Evolutionary conservation across 2,797 vertebrate genomes (phyloP).

Genomic region (Crocidura indochinensis): DNA sequence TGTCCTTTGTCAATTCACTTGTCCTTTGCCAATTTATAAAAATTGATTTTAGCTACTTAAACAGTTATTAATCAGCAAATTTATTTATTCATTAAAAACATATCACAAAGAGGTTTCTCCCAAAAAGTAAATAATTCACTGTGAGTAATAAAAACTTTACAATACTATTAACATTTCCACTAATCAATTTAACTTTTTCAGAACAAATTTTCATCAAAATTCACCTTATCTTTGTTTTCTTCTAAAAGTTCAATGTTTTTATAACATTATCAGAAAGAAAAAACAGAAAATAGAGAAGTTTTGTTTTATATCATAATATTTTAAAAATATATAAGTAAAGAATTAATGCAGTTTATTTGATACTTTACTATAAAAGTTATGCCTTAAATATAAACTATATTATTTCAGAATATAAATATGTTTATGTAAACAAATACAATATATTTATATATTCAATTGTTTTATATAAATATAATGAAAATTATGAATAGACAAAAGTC

Average conservation of each 20-base stretch:
- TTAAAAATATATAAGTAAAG: background rate
- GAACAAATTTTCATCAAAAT: background rate
- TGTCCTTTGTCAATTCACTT: no score
- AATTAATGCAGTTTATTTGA: background rate
- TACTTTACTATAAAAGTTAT: background rate
- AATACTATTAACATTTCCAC: constrained; percentile 22
- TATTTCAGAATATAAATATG: background rate
- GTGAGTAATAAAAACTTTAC: background rate
- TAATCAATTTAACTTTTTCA: background rate
- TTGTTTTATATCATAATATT: constrained; percentile 18
- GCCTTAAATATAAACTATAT: no score
- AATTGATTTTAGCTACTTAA: constrained; percentile 1
- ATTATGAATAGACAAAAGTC: background rate
- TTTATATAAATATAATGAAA: constrained; percentile 30
- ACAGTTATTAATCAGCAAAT: background rate
- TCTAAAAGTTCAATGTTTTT: background rate
- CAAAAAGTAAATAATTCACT: background rate
- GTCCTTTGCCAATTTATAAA: background rate
- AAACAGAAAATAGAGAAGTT: background rate
- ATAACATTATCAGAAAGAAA: background rate
- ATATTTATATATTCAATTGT: constrained; percentile 13
- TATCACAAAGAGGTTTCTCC: background rate
- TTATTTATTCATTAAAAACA: background rate
- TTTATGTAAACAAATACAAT: background rate
- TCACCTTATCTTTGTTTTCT: background rate